These are phyloP conservation scores for Xiphophorus maculatus DNA, from an alignment of 2,113 vertebrate species.

Conservation along the genomic window DNA sequence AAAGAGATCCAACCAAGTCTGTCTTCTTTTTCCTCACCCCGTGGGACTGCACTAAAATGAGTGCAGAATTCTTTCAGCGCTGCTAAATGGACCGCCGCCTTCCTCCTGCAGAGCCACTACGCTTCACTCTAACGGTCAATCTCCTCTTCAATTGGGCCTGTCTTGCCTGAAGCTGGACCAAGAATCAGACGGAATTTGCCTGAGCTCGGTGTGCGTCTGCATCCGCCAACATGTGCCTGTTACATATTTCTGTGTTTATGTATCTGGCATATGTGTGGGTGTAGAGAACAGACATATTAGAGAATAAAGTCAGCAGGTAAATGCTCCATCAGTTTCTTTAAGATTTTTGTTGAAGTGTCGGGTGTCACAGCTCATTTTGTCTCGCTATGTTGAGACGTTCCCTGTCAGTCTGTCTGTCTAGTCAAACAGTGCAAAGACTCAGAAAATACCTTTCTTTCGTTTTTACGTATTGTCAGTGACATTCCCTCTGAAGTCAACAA, in stretches of 20 bases:
- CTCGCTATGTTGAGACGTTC: slow-evolving; percentile 36
- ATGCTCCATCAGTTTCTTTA: slow-evolving; percentile 26
- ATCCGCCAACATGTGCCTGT: neutral
- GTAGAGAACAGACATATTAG: slow-evolving; percentile 11
- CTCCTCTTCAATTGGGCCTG: slow-evolving; percentile 68
- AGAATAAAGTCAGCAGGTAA: slow-evolving; percentile 28
- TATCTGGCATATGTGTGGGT: slow-evolving; percentile 6
- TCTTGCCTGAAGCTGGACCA: slow-evolving; percentile 62
- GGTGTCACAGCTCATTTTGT: slow-evolving; percentile 52
- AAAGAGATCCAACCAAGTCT: slow-evolving; percentile 33
- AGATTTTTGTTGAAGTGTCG: slow-evolving; percentile 26
- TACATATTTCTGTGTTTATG: slow-evolving; percentile 8
- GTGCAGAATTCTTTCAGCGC: slow-evolving; percentile 39
- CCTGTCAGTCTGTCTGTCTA: slow-evolving; percentile 43
- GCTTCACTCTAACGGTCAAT: slow-evolving; percentile 66
- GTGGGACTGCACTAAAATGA: slow-evolving; percentile 56
- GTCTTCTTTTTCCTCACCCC: slow-evolving; percentile 44
- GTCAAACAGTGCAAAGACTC: slow-evolving; percentile 34
- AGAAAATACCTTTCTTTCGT: slow-evolving; percentile 5
- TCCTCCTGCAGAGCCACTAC: slow-evolving; percentile 56
- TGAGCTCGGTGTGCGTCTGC: slow-evolving; percentile 17
- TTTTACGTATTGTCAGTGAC: slow-evolving; percentile 37
- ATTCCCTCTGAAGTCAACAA: slow-evolving; percentile 41
- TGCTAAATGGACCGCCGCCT: slow-evolving; percentile 66
- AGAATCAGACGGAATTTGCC: slow-evolving; percentile 57